Base-by-base conservation (phyloP, 2,797 vertebrate genomes). In the Fistularia tabacaria region DNA sequence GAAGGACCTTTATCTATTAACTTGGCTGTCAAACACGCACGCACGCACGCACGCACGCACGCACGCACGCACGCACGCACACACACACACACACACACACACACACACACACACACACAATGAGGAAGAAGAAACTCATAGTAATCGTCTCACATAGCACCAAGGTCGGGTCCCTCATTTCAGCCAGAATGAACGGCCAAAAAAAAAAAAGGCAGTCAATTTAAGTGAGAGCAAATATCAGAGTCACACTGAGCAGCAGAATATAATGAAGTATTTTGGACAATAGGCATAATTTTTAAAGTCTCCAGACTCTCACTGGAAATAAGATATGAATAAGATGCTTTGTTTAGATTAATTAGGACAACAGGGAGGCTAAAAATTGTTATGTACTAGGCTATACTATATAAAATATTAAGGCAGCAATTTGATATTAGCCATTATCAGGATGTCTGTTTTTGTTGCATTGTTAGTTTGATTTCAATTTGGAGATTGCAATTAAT, bases 141-240 rank as follows among this genome's bases (percentile, higher is more conserved):
- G n/a, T n/a, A n/a, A n/a, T n/a, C n/a, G n/a, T n/a, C n/a, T n/a
- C n/a, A n/a, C n/a, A n/a, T n/a, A n/a, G n/a, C n/a, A 48, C 51
- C 81, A 77, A 87, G 82, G 85, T 87, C 74, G 7, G 41, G 64
- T 71, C 51, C 63, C 75, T 78, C 63, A 54, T 83, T 77, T 66
- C 58, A 69, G 72, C 54, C 41, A 2, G 64, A 67, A 56, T 36
- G 52, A 65, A 51, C 38, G 49, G 74, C 75, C 71, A 80, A 75
- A 77, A 73, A 77, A 70, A 74, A 74, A 73, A 77, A 70, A 74
- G 73, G 51, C 69, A 49, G 64, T 84, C 67, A 59, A 63, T 82
- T 74, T 65, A 76, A 65, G 54, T 62, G 46, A 3, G 52, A 51
- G 73, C 58, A 69, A 64, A 76, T 60, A 55, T 69, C 54, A 65